These are phyloP conservation scores for Lasioglossum leucozonium DNA, from an alignment of 2,888 invertebrate species.

Conservation along the genomic window DNA sequence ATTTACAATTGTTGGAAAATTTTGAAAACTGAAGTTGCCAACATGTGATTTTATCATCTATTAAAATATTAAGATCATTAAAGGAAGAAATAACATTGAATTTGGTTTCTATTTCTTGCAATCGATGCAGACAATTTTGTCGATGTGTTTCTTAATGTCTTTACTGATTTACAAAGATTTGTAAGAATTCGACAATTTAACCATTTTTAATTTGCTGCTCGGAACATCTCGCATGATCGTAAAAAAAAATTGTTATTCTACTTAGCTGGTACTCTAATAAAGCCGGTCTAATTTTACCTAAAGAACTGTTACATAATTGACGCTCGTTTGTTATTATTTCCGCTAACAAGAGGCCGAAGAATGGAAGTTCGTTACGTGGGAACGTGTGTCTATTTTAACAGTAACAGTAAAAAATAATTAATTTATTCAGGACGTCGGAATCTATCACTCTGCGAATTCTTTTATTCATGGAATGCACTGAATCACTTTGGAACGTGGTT, in stretches of 20 bases:
- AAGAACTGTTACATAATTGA: constrained; percentile 2
- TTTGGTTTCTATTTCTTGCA: too few species aligned
- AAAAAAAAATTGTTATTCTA: neutral
- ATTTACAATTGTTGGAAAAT: too few species aligned
- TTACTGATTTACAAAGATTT: neutral
- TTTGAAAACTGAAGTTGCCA: too few species aligned
- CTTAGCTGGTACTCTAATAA: neutral
- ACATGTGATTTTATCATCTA: too few species aligned
- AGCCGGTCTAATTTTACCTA: neutral
- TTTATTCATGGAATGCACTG: neutral
- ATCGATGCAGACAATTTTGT: too few species aligned
- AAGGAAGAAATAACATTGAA: too few species aligned
- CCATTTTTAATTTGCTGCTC: neutral
- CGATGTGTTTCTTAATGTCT: neutral
- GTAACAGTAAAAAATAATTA: constrained; percentile 18
- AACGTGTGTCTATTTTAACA: neutral
- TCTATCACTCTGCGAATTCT: constrained; percentile 3
- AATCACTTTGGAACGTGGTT: neutral
- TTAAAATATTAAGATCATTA: too few species aligned
- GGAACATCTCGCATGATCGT: neutral
- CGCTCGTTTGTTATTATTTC: constrained; percentile 9
- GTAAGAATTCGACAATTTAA: neutral
- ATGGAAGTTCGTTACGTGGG: neutral
- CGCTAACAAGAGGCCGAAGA: constrained; percentile 4
- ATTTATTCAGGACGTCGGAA: neutral